phyloP scores from a whole-genome alignment of 1,140 invertebrate species.

The Diploscapter pachys region DNA sequence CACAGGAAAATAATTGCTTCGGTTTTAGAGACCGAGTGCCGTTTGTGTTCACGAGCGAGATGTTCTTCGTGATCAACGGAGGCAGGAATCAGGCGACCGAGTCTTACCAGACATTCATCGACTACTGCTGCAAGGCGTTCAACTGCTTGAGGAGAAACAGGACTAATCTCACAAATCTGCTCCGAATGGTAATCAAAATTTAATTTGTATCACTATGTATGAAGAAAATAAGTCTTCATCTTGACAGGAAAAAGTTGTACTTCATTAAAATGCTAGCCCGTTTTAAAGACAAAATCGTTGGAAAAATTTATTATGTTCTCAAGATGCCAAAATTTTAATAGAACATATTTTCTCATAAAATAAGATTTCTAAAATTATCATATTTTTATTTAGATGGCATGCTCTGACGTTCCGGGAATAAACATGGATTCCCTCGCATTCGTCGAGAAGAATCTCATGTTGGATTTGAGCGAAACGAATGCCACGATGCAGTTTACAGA shows the following conservation, averaged over 20 bases:
- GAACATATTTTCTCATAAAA: no score
- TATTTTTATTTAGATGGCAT: constrained; percentile 74
- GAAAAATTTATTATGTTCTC: no score
- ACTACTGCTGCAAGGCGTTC: constrained; percentile 93
- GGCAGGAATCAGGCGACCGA: constrained; percentile 75
- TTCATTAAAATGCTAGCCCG: no score
- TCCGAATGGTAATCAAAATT: constrained; percentile 73
- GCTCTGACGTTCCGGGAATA: constrained; percentile 87
- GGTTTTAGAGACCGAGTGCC: constrained; percentile 81
- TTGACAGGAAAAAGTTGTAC: no score
- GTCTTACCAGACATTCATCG: constrained; percentile 93
- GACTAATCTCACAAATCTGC: constrained; percentile 84
- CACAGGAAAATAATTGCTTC: background rate
- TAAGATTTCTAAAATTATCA: no score
- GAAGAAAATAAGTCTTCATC: no score
- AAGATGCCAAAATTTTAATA: no score
- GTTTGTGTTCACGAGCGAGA: constrained; percentile 94
- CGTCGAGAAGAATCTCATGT: constrained; percentile 82
- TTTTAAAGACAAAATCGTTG: background rate
- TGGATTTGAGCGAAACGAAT: constrained; percentile 84
- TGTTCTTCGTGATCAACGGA: constrained; percentile 98
- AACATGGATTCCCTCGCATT: constrained; percentile 84
- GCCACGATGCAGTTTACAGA: constrained; percentile 85
- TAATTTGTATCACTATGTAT: no score
- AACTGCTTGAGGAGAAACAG: constrained; percentile 91